phyloP scores from a whole-genome alignment of 2,797 vertebrate species.

The Eurystomus glaucurus region DNA sequence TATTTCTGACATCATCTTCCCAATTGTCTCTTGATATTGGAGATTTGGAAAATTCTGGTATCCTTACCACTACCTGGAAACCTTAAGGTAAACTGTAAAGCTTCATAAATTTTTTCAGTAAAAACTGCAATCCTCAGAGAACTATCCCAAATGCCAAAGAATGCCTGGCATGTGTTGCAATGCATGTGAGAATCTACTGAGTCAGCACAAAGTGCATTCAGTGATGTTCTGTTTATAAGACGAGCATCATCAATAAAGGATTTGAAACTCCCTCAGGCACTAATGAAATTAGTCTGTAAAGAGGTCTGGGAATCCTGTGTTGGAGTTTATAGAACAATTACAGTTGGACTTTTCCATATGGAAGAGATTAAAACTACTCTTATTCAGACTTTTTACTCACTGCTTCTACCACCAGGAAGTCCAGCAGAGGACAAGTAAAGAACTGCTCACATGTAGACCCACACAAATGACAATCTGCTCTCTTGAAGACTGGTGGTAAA shows the following conservation, averaged over 20 bases:
- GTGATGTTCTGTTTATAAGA: neutral
- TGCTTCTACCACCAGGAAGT: neutral
- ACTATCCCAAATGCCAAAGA: neutral
- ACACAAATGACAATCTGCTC: neutral
- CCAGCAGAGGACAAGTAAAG: conserved; percentile 5
- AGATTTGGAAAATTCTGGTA: neutral
- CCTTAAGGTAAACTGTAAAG: neutral
- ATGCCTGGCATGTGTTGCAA: neutral
- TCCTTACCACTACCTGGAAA: neutral
- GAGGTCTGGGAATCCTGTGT: neutral
- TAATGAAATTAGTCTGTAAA: neutral
- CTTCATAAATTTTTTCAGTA: neutral
- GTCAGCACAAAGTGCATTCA: neutral
- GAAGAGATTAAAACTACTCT: neutral
- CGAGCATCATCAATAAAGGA: neutral
- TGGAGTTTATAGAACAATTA: neutral
- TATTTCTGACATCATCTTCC: neutral
- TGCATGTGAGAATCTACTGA: neutral
- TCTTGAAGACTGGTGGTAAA: neutral
- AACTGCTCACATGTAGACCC: neutral
- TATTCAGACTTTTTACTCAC: neutral
- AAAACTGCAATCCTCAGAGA: neutral
- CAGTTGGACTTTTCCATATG: neutral
- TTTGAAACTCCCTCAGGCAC: neutral
- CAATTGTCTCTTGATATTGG: neutral